These are phyloP conservation scores for Anolis carolinensis DNA, from an alignment of 2,113 vertebrate genomes.

Conservation along the genomic window DNA sequence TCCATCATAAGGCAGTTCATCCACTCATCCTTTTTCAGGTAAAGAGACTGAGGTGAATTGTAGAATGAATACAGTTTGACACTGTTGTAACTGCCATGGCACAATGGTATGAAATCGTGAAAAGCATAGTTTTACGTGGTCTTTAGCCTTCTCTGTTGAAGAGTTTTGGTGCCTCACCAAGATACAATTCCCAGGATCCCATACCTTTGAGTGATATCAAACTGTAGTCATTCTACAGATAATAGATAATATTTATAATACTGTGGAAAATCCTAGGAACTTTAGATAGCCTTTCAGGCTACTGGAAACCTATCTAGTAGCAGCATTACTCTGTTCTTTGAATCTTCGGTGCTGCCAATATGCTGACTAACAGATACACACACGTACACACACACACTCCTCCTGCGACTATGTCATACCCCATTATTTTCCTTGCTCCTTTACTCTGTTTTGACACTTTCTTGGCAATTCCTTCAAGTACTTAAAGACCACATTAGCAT, in stretches of 20 bases:
- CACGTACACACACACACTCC: not conserved
- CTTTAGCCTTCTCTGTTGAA: no score
- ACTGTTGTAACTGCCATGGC: no score
- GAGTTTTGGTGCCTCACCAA: no score
- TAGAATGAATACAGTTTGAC: not conserved
- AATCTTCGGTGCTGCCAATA: no score
- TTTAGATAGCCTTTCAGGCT: not conserved
- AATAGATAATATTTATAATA: not conserved
- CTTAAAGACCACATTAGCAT: constrained; percentile 54
- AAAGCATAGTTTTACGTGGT: no score
- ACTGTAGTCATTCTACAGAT: not conserved
- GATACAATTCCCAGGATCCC: no score
- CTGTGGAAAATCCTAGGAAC: not conserved
- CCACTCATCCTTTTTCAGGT: no score
- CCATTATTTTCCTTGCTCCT: constrained; percentile 47
- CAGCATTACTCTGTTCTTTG: not conserved
- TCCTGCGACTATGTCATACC: constrained; percentile 47
- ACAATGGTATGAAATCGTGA: no score
- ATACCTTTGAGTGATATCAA: no score
- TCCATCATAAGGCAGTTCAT: not conserved
- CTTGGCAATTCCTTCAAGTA: constrained; percentile 62
- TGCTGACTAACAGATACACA: not conserved
- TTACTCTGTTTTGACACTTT: constrained; percentile 65
- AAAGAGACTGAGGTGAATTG: no score
- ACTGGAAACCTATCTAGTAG: not conserved